Base-by-base conservation (phyloP, 2,113 vertebrate species). In the Pipa parva region DNA sequence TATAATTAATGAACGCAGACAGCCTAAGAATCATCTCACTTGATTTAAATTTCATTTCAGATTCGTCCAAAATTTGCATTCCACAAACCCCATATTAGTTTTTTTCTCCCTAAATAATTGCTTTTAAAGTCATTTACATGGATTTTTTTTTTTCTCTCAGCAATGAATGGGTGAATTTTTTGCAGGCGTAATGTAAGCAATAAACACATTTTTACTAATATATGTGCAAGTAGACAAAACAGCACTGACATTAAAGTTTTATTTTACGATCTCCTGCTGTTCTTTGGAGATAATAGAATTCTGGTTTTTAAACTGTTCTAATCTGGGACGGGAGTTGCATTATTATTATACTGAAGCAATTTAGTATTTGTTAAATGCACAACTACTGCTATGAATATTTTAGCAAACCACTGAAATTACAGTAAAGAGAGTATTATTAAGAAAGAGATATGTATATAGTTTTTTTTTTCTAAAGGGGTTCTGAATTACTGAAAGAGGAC, bases 41-140 rank as follows among this genome's bases (percentile, higher is more conserved):
- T 69, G 65, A 69, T 69, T 69, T 42, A 69, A 69, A 69, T 61
- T 69, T 69, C 25, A 69, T 69, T 69, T 69, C 48, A 69, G 25
- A 54, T 61, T 33, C 15, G 18, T 61, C 48, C 57, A 61, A 69
- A 69, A 69, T 69, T 20, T 7, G 29, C 48, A 24, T 60, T 54
- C 57, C 61, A 22, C 21, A 20, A 12, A 25, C 59, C 66, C 52
- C 66, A 59, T 45, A 69, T 52, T 57, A 69, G 18, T 1, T 59
- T 12, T 26, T 26, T 56, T 57, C 56, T 48, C 27, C 24, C 27
- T 51, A 33, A n/a, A n/a, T n/a, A n/a, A 59, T 59, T 49, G 31
- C 36, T 54, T 52, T 50, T 5, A 3, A 17, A 13, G 37, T 42
- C 13, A 17, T 42, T 42, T 13, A 17, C 13, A 13, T 42, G 12